These are phyloP conservation scores for Capreolus pygargus DNA, from an alignment of 2,113 vertebrate genomes.

Conservation along the genomic window DNA sequence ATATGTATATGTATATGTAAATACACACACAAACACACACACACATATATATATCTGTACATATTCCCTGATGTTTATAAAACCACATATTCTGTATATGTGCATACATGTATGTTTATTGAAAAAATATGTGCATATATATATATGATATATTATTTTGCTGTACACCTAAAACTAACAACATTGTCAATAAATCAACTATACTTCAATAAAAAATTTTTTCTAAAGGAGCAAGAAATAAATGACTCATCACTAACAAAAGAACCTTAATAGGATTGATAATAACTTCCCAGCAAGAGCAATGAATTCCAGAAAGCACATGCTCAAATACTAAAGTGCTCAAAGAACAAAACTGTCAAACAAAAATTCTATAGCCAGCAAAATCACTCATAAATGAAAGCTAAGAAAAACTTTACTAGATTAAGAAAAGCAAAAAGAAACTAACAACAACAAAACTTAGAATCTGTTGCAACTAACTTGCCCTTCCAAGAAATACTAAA, in stretches of 20 bases:
- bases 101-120: neutral
- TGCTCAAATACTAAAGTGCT: neutral
- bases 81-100: neutral
- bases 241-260: neutral
- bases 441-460: neutral
- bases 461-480: neutral
- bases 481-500: neutral
- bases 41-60: neutral
- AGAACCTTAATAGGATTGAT: neutral
- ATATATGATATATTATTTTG: neutral
- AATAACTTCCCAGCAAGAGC: neutral
- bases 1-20: neutral
- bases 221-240: neutral
- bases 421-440: neutral
- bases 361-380: neutral
- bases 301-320: neutral
- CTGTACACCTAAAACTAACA: neutral
- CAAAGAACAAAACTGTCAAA: neutral
- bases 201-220: neutral
- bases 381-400: neutral
- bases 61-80: neutral
- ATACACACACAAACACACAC: too few species aligned
- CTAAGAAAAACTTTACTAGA: neutral
- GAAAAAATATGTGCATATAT: neutral
- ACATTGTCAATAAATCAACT: neutral